These are phyloP conservation scores for Hermetia illucens DNA, from an alignment of 1,140 invertebrate species.

Conservation along the genomic window DNA sequence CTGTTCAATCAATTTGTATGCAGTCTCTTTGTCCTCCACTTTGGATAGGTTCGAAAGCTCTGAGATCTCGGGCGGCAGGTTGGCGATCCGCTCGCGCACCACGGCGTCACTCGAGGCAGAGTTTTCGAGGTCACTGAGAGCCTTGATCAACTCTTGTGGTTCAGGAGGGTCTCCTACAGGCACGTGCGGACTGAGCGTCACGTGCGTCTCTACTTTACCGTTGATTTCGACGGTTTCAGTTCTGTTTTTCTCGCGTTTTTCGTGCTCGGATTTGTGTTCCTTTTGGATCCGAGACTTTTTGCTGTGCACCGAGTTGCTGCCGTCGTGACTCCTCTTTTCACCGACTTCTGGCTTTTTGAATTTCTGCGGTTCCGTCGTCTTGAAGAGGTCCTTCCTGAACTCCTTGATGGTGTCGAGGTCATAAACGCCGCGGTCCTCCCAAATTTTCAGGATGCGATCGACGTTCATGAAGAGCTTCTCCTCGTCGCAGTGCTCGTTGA, in stretches of 20 bases:
- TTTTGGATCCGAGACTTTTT: constrained; percentile 14
- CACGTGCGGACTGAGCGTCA: constrained; percentile 58
- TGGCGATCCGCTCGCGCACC: constrained; percentile 84
- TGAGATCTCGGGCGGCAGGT: constrained; percentile 84
- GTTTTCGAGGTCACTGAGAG: constrained; percentile 74
- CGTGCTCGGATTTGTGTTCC: constrained; percentile 9
- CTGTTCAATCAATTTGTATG: constrained; percentile 20
- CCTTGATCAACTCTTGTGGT: constrained; percentile 74
- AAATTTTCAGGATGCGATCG: constrained; percentile 71
- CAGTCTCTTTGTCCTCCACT: constrained; percentile 48
- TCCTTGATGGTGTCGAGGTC: constrained; percentile 60
- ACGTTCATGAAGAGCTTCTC: constrained; percentile 65
- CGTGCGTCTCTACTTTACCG: constrained; percentile 55
- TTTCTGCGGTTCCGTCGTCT: constrained; percentile 5
- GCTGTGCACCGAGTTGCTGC: constrained; percentile 27
- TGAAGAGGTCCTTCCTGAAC: constrained; percentile 28
- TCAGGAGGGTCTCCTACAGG: constrained; percentile 74
- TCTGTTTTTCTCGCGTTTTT: background rate
- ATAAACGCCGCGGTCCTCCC: constrained; percentile 86
- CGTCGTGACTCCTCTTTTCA: constrained; percentile 13
- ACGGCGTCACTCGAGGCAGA: constrained; percentile 87
- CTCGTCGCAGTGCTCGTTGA: constrained; percentile 50
- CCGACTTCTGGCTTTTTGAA: constrained; percentile 12
- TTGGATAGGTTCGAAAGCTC: constrained; percentile 74
- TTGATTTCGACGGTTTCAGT: constrained; percentile 40